Evolutionary conservation across 1,140 invertebrate species (phyloP), one percentile per base, ranked within the genome.

Genomic region (Tribolium madens): DNA sequence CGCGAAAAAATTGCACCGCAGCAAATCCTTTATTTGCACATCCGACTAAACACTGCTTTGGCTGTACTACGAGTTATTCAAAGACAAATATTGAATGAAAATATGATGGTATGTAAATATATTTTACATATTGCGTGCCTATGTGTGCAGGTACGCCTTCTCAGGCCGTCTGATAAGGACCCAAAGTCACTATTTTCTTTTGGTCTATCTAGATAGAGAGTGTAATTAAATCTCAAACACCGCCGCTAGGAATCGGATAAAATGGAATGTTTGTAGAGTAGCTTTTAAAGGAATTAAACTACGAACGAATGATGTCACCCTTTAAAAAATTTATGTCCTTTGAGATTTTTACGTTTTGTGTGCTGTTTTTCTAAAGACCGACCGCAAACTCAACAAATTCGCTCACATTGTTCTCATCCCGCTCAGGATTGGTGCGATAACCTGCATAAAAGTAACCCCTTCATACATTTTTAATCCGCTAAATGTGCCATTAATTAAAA

Each of bases 41-140:
- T 71, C 47, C 46, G n/a, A 50, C 42, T 72, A 72, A 72, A 72
- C 47, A 47, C 42, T 52, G 46, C 46, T 46, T 12, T 69, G n/a
- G 13, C 17, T 47, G 36, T 71, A 47, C 36, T 52, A 71, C 47
- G 46, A 50, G 70, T 72, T 48, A 72, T 72, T 72, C 47, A 26
- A 21, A 72, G 50, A 46, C 47, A 72, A 72, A 72, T 72, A 72
- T 72, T 72, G 70, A 72, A 72, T 72, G 70, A 72, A 72, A 72
- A 72, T 72, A 72, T 72, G 70, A 72, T 72, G 70, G 46, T 72
- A 50, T 33, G 70, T 72, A 72, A 72, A 72, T 72, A 72, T 72
- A 33, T 46, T 72, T 71, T 71, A 50, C 70, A 72, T 50, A 48
- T 72, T 48, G 42, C 70, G 50, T 36, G 70, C 70, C 70, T 46